These are phyloP conservation scores for Calidris pygmaea DNA, from an alignment of 2,113 vertebrate species.

Conservation along the genomic window DNA sequence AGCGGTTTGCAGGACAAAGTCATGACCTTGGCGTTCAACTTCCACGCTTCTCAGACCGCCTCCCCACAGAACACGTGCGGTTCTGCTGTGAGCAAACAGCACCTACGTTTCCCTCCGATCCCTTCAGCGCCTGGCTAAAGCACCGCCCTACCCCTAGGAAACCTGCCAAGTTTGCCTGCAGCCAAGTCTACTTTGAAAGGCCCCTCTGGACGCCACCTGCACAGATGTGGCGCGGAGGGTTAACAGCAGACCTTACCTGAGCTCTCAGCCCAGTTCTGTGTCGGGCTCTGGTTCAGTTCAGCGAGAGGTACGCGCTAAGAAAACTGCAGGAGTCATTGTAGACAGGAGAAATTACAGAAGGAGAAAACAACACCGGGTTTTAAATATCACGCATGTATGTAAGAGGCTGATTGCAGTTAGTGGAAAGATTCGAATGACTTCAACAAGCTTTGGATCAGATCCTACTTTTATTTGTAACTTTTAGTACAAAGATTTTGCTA, in stretches of 20 bases:
- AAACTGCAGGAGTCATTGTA: not conserved
- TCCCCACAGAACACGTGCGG: not conserved
- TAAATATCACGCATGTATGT: not conserved
- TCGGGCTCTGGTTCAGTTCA: not conserved
- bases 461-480: not conserved
- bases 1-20: not conserved
- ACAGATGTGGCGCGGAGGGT: not conserved
- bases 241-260: not conserved
- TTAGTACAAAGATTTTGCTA: not conserved
- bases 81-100: not conserved
- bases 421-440: not conserved
- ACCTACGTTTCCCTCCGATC: not conserved
- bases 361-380: not conserved
- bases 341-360: not conserved
- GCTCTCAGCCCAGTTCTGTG: not conserved
- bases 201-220: not conserved
- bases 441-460: not conserved
- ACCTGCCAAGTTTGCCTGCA: not conserved
- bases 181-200: not conserved
- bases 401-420: not conserved
- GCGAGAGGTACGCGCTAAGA: rapidly evolving
- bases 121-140: not conserved
- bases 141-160: not conserved
- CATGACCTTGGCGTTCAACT: not conserved
- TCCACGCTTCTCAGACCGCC: rapidly evolving